These are phyloP conservation scores for Sepioteuthis lessoniana DNA, from an alignment of 2,888 invertebrate genomes.

Conservation along the genomic window DNA sequence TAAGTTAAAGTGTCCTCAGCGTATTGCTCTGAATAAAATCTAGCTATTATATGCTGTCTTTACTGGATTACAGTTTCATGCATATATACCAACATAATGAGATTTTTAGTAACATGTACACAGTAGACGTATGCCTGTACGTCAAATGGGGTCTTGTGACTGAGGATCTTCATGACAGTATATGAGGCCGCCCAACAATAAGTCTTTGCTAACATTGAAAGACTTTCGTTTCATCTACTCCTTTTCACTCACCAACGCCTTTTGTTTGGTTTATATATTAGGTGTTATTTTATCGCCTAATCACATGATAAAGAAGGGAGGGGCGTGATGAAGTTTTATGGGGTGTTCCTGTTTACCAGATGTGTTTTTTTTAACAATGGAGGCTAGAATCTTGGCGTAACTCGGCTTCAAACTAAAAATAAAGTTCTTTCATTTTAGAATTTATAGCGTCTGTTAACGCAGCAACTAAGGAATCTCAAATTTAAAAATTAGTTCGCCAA, in stretches of 20 bases:
- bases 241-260: not conserved
- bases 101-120: too few relatives aligned
- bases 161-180: not conserved
- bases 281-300: not conserved
- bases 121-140: not conserved
- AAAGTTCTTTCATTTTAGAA: not conserved
- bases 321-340: conserved; percentile 16
- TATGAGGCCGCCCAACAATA: not conserved
- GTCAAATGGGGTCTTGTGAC: not conserved
- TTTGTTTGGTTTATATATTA: not conserved
- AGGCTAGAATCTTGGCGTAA: not conserved
- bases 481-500: too few relatives aligned
- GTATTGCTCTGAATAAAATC: too few relatives aligned
- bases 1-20: too few relatives aligned
- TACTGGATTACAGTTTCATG: too few relatives aligned
- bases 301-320: not conserved
- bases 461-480: not conserved
- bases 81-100: too few relatives aligned
- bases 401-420: not conserved
- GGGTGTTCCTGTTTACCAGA: not conserved
- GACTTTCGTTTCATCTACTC: not conserved
- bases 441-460: not conserved
- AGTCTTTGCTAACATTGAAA: not conserved
- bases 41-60: too few relatives aligned
- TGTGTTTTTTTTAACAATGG: not conserved